Evolutionary conservation across 2,888 invertebrate species (phyloP).

Genomic region (Drosophila infuscata): DNA sequence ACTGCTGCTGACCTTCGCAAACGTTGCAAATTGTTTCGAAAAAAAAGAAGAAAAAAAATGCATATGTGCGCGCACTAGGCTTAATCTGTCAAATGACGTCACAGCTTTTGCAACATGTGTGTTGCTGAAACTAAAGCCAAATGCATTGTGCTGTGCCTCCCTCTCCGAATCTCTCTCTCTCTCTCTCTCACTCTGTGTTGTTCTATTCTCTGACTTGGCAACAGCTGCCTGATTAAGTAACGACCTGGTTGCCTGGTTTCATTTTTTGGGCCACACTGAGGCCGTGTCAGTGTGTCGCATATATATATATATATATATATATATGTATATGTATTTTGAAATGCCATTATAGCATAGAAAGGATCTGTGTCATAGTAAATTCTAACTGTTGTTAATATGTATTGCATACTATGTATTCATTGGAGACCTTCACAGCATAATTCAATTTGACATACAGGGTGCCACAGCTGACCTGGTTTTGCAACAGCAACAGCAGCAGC

Average conservation of each 20-base stretch:
- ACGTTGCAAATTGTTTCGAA: slow-evolving; percentile 19
- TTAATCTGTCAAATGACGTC: slow-evolving; percentile 61
- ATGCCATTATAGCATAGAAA: slow-evolving; percentile 22
- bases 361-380: slow-evolving; percentile 61
- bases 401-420: slow-evolving; percentile 19
- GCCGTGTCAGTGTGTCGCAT: slow-evolving; percentile 73
- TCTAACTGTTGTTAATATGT: slow-evolving; percentile 43
- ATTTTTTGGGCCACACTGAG: slow-evolving; percentile 62
- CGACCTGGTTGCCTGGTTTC: slow-evolving; percentile 68
- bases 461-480: slow-evolving; percentile 39
- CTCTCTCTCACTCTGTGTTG: neutral
- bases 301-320: neutral
- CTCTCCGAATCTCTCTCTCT: slow-evolving; percentile 2
- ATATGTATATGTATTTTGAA: slow-evolving; percentile 1
- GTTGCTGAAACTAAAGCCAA: slow-evolving; percentile 21
- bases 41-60: slow-evolving; percentile 2
- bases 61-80: slow-evolving; percentile 39
- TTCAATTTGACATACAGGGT: slow-evolving; percentile 64
- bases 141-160: slow-evolving; percentile 18
- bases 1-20: slow-evolving; percentile 42
- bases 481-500: slow-evolving; percentile 22
- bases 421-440: slow-evolving; percentile 63
- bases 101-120: slow-evolving; percentile 63
- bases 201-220: slow-evolving; percentile 44
- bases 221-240: slow-evolving; percentile 71